Evolutionary conservation across 1,140 invertebrate species (phyloP), one percentile per base, ranked within the genome.

Genomic region (Papilio xuthus): DNA sequence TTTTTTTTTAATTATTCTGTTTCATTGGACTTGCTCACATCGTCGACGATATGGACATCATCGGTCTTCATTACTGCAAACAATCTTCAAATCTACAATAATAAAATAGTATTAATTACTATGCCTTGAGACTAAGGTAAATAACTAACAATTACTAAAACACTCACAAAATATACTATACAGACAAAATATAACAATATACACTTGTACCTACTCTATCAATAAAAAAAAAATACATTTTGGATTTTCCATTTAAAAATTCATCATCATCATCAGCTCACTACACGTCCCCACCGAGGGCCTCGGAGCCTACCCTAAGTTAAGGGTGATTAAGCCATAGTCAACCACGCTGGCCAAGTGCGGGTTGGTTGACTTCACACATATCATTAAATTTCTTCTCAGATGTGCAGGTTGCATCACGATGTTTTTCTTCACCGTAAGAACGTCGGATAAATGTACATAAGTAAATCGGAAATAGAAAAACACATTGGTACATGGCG

Each of bases 101-200:
- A 76, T 44, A 80, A 85, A 84, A 81, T 86, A 92, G 90, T 92
- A 92, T 88, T 89, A 78, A 88, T 60, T 79, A 28, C 78, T 74
- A 82, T 86, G 50, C 85, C 89, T 92, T 84, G 90, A 93, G 90
- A 87, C 88, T 80, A 69, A 90, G 90, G 90, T 91, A 90, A 85
- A 79, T 86, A 79, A 79, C 77, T 81, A 71, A 81, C 81, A 74
- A 82, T 60, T 72, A 74, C 78, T 80, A 63, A 79, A 9, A 72
- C 63, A 77, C 78, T 81, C 69, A 82, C 82, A 85, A 73, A 80
- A 76, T 76, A 76, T 63, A 76, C 74, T 13, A 37, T 63, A 73
- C 44, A 47, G 23, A 44, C 26, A 73, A 50, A 72, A n/a, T 37
- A 28, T 41, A 41, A 41, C 4, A 41, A 42, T 44, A n/a, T 26